A percentile compares a stretch with the other conserved stretches of the same genome.
phyloP scores from a whole-genome alignment of 2,888 invertebrate genomes.

The Drosophila mercatorum region DNA sequence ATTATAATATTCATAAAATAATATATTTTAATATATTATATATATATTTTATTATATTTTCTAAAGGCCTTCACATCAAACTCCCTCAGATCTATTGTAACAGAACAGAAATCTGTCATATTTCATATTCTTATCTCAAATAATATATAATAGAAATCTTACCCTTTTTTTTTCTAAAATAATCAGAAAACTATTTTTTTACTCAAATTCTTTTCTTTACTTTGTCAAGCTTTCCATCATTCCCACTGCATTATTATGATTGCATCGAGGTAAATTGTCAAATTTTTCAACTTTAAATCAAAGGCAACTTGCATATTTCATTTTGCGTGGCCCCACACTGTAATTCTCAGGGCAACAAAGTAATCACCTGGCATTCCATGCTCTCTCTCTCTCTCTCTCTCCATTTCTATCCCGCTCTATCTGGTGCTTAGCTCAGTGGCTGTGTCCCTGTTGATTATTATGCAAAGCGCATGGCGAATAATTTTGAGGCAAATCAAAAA shows the following conservation, averaged over 20 bases:
- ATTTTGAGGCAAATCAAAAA: slow-evolving; percentile 65
- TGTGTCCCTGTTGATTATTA: slow-evolving; percentile 65
- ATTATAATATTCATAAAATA: no score
- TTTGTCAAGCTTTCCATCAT: neutral
- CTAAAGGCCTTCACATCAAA: no score
- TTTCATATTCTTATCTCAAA: no score
- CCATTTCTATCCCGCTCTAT: neutral
- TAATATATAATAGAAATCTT: no score
- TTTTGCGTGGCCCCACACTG: neutral
- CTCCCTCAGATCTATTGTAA: no score
- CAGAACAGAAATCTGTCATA: no score
- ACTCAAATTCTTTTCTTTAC: neutral
- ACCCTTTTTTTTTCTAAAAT: no score
- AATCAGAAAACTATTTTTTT: neutral
- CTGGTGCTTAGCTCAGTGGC: slow-evolving; percentile 18
- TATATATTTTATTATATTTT: no score
- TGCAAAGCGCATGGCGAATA: slow-evolving; percentile 71
- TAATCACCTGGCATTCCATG: slow-evolving; percentile 46
- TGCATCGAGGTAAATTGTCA: slow-evolving; percentile 14
- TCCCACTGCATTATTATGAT: slow-evolving; percentile 2
- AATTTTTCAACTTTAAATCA: slow-evolving; percentile 23
- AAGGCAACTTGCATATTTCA: slow-evolving; percentile 39
- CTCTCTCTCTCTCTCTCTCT: neutral
- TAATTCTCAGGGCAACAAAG: slow-evolving; percentile 42
- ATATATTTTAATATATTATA: no score